Evolutionary conservation across 1,140 invertebrate genomes (phyloP).

Genomic region (Drosophila mojavensis): DNA sequence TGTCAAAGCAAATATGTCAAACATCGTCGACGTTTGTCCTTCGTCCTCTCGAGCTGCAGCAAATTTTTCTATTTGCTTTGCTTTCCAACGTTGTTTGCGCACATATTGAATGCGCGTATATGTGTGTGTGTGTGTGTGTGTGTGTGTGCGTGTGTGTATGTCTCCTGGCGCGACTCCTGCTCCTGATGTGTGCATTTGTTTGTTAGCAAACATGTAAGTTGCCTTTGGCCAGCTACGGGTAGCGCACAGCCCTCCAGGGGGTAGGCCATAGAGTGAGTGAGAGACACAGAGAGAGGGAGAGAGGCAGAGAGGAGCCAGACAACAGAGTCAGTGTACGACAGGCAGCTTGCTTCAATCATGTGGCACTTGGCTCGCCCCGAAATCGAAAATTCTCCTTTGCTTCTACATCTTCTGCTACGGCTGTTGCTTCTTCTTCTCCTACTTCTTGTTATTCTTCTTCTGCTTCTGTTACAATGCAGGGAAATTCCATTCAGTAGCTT

Average conservation of each 20-base stretch:
- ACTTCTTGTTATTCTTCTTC: slow-evolving; percentile 27
- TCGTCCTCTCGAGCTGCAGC: slow-evolving; percentile 62
- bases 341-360: slow-evolving; percentile 69
- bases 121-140: slow-evolving; percentile 28
- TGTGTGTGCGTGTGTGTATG: slow-evolving; percentile 19
- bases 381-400: slow-evolving; percentile 37
- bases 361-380: slow-evolving; percentile 67
- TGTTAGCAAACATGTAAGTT: slow-evolving; percentile 82
- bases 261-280: slow-evolving; percentile 6
- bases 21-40: slow-evolving; percentile 62
- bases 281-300: neutral
- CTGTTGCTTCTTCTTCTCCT: neutral
- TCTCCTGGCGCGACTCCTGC: slow-evolving; percentile 51
- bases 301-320: neutral
- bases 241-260: slow-evolving; percentile 25
- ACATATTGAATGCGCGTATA: slow-evolving; percentile 49
- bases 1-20: slow-evolving; percentile 82
- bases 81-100: slow-evolving; percentile 77
- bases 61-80: slow-evolving; percentile 80
- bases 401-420: neutral
- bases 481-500: slow-evolving; percentile 66
- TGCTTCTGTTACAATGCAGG: slow-evolving; percentile 63
- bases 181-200: slow-evolving; percentile 72
- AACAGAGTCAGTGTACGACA: slow-evolving; percentile 13
- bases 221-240: slow-evolving; percentile 69